A percentile compares a stretch with the other conserved stretches of the same genome.
These are phyloP conservation scores for Alentia gelatinosa DNA, from an alignment of 2,888 invertebrate species.

Conservation along the genomic window DNA sequence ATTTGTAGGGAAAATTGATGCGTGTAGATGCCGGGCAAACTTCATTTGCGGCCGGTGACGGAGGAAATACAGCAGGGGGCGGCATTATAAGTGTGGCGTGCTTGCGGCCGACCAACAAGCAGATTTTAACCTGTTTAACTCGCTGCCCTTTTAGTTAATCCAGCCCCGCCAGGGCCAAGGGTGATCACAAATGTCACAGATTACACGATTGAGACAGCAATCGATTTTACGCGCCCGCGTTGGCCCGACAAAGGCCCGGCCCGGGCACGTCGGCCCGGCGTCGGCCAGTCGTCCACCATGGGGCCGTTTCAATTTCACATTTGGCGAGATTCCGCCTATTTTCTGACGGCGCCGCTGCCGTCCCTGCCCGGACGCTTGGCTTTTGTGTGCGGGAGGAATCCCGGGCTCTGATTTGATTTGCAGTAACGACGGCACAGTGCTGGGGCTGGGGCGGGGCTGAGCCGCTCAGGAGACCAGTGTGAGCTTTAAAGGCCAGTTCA, in stretches of 20 bases:
- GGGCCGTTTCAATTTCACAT: constrained; percentile 45
- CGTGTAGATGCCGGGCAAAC: constrained; percentile 34
- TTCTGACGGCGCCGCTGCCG: not conserved
- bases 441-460: not conserved
- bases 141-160: constrained; percentile 49
- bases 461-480: not conserved
- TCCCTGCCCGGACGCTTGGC: not conserved
- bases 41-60: constrained; percentile 33
- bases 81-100: constrained; percentile 28
- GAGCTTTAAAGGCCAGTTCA: not conserved
- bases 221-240: constrained; percentile 27
- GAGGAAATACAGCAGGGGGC: constrained; percentile 34
- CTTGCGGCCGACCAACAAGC: constrained; percentile 18
- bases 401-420: not conserved
- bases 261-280: not conserved
- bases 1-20: constrained; percentile 44
- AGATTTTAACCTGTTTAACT: constrained; percentile 49
- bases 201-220: constrained; percentile 50
- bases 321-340: constrained; percentile 23
- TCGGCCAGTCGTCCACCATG: not conserved
- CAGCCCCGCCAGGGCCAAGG: not conserved
- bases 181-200: constrained; percentile 51
- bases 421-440: not conserved
- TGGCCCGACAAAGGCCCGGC: not conserved
- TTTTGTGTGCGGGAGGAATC: not conserved